Base-by-base conservation (phyloP, 2,888 invertebrate species). In the Nymphalis urticae region DNA sequence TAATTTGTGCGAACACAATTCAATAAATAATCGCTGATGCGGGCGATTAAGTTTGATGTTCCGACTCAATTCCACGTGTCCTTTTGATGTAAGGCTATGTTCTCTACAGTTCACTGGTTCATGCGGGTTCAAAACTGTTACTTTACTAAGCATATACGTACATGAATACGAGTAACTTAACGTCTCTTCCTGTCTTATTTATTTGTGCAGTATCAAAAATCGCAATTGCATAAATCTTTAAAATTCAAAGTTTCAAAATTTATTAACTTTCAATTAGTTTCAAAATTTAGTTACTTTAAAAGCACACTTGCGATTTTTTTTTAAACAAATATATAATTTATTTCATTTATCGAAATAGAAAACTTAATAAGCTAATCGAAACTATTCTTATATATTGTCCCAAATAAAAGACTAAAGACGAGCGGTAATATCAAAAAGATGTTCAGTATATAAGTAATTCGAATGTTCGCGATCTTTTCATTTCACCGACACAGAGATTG, bases 11-110 rank as follows among this genome's bases (percentile, higher is more conserved):
- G 88, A 83, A 84, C 79, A 56, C 54, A 77, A 75, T 81, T 76
- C 77, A 77, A 78, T 76, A 80, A 73, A 75, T 72, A 80, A 78
- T 85, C 80, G 79, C 77, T 85, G 84, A 90, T 89, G 88, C 90
- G 90, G 89, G 88, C 77, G 81, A 80, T 85, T 82, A 79, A 78
- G 81, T 81, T 83, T 73, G 75, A 73, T 73, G 75, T 69, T 64
- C 62, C 64, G 66, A 19, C 50, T 50, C 6, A 51, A 53, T 65
- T 59, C 58, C 68, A 70, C 48, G 65, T 61, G 71, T 62, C 70
- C 73, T 70, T 65, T 68, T 61, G 27, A 59, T 19, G 16, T 60
- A 60, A 64, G 66, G 66, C 56, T 60, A 60, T 60, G 50, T 64
- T 48, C 56, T 48, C 36, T 65, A 56, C 51, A 64, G 32, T 32